These are phyloP conservation scores for Catalaphyllia jardinei DNA, from an alignment of 64 coral and sea anemone species.

Conservation along the genomic window DNA sequence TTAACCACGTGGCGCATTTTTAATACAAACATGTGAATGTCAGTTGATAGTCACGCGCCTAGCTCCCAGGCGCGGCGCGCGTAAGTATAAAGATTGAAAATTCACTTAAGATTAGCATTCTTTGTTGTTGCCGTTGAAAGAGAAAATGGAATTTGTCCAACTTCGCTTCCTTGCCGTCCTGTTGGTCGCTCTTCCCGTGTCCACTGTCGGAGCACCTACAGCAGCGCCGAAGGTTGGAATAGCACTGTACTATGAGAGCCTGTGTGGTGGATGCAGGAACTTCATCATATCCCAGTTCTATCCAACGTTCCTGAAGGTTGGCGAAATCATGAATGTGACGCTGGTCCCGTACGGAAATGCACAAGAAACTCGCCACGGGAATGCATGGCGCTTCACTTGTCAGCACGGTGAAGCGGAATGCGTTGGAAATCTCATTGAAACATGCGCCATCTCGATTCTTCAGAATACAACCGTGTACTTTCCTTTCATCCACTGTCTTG, in stretches of 20 bases:
- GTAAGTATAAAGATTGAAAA: background rate
- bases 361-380: conserved; percentile 15
- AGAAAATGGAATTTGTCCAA: background rate
- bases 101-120: background rate
- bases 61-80: background rate
- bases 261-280: conserved; percentile 62
- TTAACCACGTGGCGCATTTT: no score
- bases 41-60: conserved; percentile 22
- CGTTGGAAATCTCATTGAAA: conserved; percentile 79
- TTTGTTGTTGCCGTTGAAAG: background rate
- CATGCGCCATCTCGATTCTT: conserved; percentile 65
- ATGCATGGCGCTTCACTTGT: conserved; percentile 60
- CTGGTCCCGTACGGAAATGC: conserved; percentile 85
- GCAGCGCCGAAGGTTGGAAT: conserved; percentile 52
- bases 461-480: conserved; percentile 47
- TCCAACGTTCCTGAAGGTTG: conserved; percentile 65
- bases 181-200: background rate
- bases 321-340: conserved; percentile 72
- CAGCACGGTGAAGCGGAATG: conserved; percentile 78
- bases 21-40: background rate
- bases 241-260: conserved; percentile 71
- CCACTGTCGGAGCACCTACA: background rate
- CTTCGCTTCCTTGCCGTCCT: background rate
- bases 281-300: conserved; percentile 60
- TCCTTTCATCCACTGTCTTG: conserved; percentile 82